phyloP scores from a whole-genome alignment of 2,113 vertebrate species.

The Oplegnathus fasciatus region DNA sequence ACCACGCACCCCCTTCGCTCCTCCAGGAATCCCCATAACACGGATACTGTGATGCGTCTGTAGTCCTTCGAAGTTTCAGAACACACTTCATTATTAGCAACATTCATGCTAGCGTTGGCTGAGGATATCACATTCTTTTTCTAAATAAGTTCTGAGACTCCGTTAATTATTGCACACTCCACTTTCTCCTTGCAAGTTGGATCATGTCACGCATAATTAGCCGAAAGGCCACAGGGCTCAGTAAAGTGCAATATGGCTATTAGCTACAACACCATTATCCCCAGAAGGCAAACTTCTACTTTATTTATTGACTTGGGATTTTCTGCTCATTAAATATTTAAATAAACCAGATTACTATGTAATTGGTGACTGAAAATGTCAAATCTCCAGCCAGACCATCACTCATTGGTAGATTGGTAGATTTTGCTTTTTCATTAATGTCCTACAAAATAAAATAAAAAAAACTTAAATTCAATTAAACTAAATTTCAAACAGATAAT shows the following conservation, averaged over 20 bases:
- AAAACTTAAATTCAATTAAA: neutral
- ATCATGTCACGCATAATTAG: slow-evolving; percentile 22
- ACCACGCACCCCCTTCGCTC: neutral
- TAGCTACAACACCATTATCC: neutral
- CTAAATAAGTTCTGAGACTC: neutral
- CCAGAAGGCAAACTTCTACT: neutral
- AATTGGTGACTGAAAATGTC: neutral
- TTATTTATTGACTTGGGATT: neutral
- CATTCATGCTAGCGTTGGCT: neutral
- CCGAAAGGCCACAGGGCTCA: neutral
- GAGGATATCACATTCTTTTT: neutral
- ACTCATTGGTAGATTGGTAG: neutral
- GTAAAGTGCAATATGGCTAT: neutral
- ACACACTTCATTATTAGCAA: neutral
- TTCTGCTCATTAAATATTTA: neutral
- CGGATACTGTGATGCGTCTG: neutral
- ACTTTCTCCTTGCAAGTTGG: neutral
- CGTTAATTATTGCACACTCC: neutral
- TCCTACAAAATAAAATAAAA: neutral
- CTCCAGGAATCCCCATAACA: neutral
- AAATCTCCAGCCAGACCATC: neutral
- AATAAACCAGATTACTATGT: neutral
- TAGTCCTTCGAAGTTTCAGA: neutral
- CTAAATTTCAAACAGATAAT: neutral
- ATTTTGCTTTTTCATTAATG: neutral